A percentile compares a stretch with the other conserved stretches of the same genome.
phyloP scores from a whole-genome alignment of 2,113 vertebrate genomes.

The Melanostigma gelatinosum region DNA sequence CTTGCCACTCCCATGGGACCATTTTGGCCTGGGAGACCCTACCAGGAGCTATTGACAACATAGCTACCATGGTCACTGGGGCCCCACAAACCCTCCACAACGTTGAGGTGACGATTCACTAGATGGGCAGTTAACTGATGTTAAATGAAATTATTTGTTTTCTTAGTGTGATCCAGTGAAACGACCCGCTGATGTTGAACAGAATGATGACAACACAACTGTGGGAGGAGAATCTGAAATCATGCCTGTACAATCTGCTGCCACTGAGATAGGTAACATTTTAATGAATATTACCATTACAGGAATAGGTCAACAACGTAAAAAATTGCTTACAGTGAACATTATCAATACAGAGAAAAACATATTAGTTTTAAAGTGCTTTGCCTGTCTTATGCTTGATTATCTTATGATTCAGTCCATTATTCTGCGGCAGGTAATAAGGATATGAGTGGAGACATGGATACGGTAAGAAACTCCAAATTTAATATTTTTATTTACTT shows the following conservation, averaged over 20 bases:
- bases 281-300: background rate
- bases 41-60: no score
- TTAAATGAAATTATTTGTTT: background rate
- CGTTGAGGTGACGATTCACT: background rate
- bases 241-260: background rate
- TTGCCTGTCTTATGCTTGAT: background rate
- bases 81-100: background rate
- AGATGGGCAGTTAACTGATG: background rate
- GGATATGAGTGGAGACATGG: background rate
- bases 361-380: background rate
- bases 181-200: background rate
- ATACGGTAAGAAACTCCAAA: background rate
- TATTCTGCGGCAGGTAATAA: background rate
- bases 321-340: no score
- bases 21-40: no score
- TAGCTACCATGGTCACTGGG: no score
- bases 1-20: background rate
- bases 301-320: no score
- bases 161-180: background rate
- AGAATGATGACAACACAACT: background rate
- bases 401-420: background rate
- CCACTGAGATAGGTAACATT: background rate
- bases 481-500: background rate
- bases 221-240: background rate
- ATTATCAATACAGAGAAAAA: background rate